These are phyloP conservation scores for Eucriotettix oculatus DNA, from an alignment of 2,888 invertebrate genomes.

Conservation along the genomic window DNA sequence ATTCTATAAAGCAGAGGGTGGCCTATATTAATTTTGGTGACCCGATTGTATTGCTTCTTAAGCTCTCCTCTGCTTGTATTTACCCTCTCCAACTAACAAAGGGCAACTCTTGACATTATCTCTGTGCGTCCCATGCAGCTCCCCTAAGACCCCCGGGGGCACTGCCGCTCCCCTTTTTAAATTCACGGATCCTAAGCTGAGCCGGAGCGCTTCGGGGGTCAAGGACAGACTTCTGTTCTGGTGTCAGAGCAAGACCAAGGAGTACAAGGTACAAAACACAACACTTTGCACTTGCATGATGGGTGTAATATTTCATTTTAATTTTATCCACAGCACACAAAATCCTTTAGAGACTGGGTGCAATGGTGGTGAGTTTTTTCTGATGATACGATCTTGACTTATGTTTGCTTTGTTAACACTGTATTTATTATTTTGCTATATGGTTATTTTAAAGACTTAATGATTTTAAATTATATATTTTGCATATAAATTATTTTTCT, in stretches of 20 bases:
- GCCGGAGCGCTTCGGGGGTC: conserved; percentile 82
- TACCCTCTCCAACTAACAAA: conserved; percentile 8
- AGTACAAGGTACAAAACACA: conserved; percentile 67
- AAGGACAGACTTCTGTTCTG: conserved; percentile 93
- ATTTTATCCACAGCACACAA: conserved; percentile 2
- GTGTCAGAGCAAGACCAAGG: conserved; percentile 94
- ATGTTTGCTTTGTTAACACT: neutral
- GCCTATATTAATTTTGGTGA: conserved; percentile 4
- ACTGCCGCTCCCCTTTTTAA: conserved; percentile 64
- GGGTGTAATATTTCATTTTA: neutral
- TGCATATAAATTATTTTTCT: too few relatives aligned
- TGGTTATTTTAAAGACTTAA: too few relatives aligned
- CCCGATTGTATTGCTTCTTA: conserved; percentile 1
- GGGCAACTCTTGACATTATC: conserved; percentile 9
- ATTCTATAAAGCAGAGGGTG: neutral
- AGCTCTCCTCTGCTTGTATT: neutral
- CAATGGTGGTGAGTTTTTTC: conserved; percentile 1
- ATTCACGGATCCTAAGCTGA: conserved; percentile 81
- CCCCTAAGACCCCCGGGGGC: conserved; percentile 51
- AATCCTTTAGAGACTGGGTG: conserved; percentile 2
- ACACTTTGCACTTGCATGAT: conserved; percentile 2
- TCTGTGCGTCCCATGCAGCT: conserved; percentile 33
- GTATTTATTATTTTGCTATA: neutral
- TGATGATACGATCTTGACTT: neutral
- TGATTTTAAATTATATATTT: too few relatives aligned